Evolutionary conservation across 2,888 invertebrate genomes (phyloP), one percentile per base, ranked within the genome.

Genomic region (Dermolepida albohirtum): DNA sequence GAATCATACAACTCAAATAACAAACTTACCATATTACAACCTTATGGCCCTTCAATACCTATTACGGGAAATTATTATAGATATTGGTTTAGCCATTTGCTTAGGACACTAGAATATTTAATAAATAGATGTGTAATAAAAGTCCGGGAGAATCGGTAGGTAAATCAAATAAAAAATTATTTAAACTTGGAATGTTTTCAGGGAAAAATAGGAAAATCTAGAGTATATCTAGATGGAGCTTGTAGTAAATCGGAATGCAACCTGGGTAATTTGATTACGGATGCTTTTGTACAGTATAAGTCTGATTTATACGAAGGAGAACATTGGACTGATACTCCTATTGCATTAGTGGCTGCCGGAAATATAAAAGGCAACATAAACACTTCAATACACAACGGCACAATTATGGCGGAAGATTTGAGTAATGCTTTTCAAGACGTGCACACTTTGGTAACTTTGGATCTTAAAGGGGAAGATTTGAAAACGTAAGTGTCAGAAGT

Each of bases 391-490:
- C 29, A 29, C n/a, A 44, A 43, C 34, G 55, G 63, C 29, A n/a
- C 29, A 68, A 84, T 86, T 66, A 86, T 96, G 7, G 92, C 92
- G 0, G 85, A 87, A 77, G 91, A 59, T 29, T 44, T 59, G 12
- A 12, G 29, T n/a, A 59, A 17, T 44, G 59, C 29, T 6, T 7
- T 59, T 1, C 44, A 59, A 14, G 44, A 59, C n/a, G 96, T 97
- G 0, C 97, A 95, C 80, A 87, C 88, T 29, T 93, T 92, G 75
- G 85, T 86, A 41, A 85, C 89, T 43, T 80, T 92, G 0, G 85
- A 85, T 51, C 81, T 96, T 12, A 88, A 84, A 17, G 96, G 96
- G 0, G 83, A 84, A 55, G 82, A 84, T 29, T 79, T 97, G 5
- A 79, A 84, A 64, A 83, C 88, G 59, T 59, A 71, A 77, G 79